Evolutionary conservation across 2,113 vertebrate genomes (phyloP), one percentile per base, ranked within the genome.

Genomic region (Brachyhypopomus occidentalis): DNA sequence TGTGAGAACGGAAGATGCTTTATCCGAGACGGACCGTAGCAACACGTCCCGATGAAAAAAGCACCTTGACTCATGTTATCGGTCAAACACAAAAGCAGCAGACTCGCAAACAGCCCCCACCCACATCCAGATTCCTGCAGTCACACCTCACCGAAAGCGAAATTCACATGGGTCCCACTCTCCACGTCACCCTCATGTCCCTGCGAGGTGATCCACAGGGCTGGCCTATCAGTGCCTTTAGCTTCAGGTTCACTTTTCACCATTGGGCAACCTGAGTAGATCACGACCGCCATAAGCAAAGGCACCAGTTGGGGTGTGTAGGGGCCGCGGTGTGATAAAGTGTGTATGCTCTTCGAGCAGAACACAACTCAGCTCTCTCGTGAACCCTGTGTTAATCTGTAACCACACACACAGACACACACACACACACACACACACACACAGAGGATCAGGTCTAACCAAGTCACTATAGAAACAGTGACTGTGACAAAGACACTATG

Each of bases 91-190:
- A 62, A 38, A 56, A 36, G 52, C 30, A 58, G 20, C 69, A 48
- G 66, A 78, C 77, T n/a, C 2, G 14, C 25, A 22, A 59, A n/a
- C 72, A 19, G 58, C 72, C 79, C 80, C 63, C 80, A 70, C 63
- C 80, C 79, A 41, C 63, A 69, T 48, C 23, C 30, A 1, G 30
- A 30, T 30, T 30, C n/a, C n/a, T n/a, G n/a, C n/a, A n/a, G n/a
- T n/a, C n/a, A n/a, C n/a, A n/a, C n/a, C n/a, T n/a, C 48, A 81
- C 20, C 36, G 45, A 75, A 75, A 81, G 58, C 34, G 20, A 67
- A 69, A 75, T 52, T 58, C 17, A 64, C 62, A 67, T n/a, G 30
- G 2, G 19, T n/a, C 14, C 11, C 14, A 20, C 48, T 74, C 23
- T 81, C n/a, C 16, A n/a, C 1, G n/a, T 5, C 41, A 11, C 2